These are phyloP conservation scores for Halcyon chelicuti DNA, from an alignment of 2,797 vertebrate genomes.

Conservation along the genomic window DNA sequence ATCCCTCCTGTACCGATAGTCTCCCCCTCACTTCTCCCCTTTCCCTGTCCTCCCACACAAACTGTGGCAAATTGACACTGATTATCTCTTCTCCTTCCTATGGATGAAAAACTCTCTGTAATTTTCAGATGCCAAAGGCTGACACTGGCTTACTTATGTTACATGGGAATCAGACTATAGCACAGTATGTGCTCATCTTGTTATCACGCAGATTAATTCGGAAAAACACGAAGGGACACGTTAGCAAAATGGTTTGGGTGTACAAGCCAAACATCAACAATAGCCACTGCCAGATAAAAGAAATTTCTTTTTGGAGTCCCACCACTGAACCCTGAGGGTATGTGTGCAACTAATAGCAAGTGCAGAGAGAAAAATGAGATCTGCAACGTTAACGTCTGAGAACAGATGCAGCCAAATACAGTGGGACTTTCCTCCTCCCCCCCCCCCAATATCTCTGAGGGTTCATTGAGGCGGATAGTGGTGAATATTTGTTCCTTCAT, in stretches of 20 bases:
- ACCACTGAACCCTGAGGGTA: not conserved
- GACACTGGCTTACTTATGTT: conserved; percentile 38
- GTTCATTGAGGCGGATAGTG: not conserved
- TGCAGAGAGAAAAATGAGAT: conserved; percentile 3
- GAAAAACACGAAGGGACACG: not conserved
- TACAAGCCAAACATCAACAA: conserved; percentile 33
- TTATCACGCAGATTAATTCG: not conserved
- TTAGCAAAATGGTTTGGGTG: not conserved
- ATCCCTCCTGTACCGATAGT: not conserved
- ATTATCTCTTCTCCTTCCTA: not conserved
- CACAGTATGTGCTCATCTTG: conserved; percentile 16
- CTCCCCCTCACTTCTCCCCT: conserved; percentile 1
- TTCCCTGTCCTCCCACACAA: not conserved
- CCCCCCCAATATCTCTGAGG: not conserved
- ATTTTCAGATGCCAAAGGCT: conserved; percentile 49
- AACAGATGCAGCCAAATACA: not conserved
- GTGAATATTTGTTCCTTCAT: not conserved
- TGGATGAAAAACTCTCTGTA: not conserved
- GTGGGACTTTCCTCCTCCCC: not conserved
- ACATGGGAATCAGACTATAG: not conserved
- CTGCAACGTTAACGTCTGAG: not conserved
- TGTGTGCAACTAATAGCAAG: conserved; percentile 1
- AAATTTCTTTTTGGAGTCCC: conserved; percentile 16
- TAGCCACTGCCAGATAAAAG: conserved; percentile 29
- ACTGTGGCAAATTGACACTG: not conserved